A percentile compares a stretch with the other conserved stretches of the same genome.
These are phyloP conservation scores for Cepaea nemoralis DNA, from an alignment of 1,140 invertebrate genomes.

Conservation along the genomic window DNA sequence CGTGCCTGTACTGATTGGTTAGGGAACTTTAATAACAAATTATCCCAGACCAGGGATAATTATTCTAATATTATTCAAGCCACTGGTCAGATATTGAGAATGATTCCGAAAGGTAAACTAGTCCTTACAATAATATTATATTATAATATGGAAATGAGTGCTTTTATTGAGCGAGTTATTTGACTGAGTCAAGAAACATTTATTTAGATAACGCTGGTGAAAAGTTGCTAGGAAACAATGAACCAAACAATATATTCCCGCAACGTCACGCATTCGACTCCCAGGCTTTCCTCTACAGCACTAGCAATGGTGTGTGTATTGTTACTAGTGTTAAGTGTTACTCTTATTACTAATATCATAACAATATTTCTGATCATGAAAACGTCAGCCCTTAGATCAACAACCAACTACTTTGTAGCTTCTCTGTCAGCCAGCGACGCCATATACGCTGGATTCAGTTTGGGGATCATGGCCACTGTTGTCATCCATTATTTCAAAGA, in stretches of 20 bases:
- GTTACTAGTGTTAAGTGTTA: background rate
- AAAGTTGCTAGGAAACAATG: background rate
- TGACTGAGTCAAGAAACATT: too few species aligned
- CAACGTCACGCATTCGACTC: background rate
- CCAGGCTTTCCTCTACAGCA: background rate
- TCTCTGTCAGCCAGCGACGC: constrained; percentile 10
- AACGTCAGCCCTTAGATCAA: background rate
- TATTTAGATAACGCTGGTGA: too few species aligned
- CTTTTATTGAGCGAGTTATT: too few species aligned
- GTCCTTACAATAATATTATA: too few species aligned
- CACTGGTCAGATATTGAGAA: too few species aligned
- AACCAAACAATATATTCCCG: background rate
- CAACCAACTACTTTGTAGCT: background rate
- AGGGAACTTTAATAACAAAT: too few species aligned
- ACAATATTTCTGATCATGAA: background rate
- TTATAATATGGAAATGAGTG: too few species aligned
- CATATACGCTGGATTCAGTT: background rate
- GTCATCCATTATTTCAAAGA: background rate
- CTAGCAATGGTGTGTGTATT: background rate
- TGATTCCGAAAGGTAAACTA: too few species aligned
- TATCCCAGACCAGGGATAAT: too few species aligned
- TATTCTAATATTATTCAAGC: too few species aligned
- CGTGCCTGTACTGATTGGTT: too few species aligned
- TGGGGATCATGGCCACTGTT: background rate
- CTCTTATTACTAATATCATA: background rate